Evolutionary conservation across 2,888 invertebrate genomes (phyloP).

Genomic region (Kuschelorhynchus macadamiae): DNA sequence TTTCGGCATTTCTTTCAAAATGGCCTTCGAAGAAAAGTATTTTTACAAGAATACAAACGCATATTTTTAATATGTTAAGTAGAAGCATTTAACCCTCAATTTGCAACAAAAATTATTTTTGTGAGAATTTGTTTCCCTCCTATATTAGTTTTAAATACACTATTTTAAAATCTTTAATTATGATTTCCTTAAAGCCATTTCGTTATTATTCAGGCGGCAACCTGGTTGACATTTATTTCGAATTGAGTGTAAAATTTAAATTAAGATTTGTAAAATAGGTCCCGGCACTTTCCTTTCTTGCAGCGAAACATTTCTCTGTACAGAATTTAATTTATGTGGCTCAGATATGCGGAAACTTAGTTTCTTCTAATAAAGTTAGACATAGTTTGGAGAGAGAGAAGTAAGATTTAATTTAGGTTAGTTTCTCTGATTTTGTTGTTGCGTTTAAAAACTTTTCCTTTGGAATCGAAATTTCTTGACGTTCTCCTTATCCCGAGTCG

Average conservation of each 20-base stretch:
- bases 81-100: too few species aligned
- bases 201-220: too few species aligned
- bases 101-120: too few species aligned
- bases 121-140: too few species aligned
- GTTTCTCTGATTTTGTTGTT: slow-evolving; percentile 12
- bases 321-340: slow-evolving; percentile 13
- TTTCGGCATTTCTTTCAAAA: too few species aligned
- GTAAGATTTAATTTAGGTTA: slow-evolving; percentile 10
- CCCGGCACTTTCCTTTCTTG: slow-evolving; percentile 13
- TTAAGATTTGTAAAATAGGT: slow-evolving; percentile 9
- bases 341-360: slow-evolving; percentile 9
- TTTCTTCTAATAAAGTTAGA: slow-evolving; percentile 11
- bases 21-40: too few species aligned
- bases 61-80: too few species aligned
- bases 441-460: background rate
- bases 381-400: slow-evolving; percentile 15
- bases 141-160: too few species aligned
- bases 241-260: background rate
- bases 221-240: background rate
- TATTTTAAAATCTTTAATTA: too few species aligned
- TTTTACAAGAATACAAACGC: too few species aligned
- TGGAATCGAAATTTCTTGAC: background rate
- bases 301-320: slow-evolving; percentile 1
- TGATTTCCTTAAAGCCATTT: too few species aligned
- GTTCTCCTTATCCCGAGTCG: too few species aligned